Evolutionary conservation across 2,888 invertebrate species (phyloP).

Genomic region (Pristionchus entomophagus): DNA sequence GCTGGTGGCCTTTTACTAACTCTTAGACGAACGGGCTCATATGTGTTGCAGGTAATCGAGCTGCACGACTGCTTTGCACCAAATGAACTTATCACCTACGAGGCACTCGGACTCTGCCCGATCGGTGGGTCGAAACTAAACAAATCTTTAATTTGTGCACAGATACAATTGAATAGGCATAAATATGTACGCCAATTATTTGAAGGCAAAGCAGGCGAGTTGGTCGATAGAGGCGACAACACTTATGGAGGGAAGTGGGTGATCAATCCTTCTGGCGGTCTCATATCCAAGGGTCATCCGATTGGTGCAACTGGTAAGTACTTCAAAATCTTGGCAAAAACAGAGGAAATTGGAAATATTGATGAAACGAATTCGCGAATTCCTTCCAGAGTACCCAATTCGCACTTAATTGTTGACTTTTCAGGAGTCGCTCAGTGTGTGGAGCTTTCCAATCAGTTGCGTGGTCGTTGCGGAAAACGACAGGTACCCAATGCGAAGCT

Average conservation of each 20-base stretch:
- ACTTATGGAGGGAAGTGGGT: slow-evolving; percentile 97
- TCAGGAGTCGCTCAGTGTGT: slow-evolving; percentile 86
- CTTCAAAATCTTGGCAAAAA: too few species aligned
- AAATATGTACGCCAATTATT: slow-evolving; percentile 76
- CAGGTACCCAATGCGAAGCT: slow-evolving; percentile 82
- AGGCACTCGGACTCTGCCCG: slow-evolving; percentile 91
- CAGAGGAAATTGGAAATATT: too few species aligned
- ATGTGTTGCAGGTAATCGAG: slow-evolving; percentile 81
- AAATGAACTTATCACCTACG: slow-evolving; percentile 96
- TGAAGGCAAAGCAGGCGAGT: slow-evolving; percentile 90
- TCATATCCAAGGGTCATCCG: slow-evolving; percentile 98
- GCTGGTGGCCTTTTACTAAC: too few species aligned
- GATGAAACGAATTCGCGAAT: not conserved
- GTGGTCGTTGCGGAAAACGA: slow-evolving; percentile 86
- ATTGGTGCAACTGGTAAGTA: slow-evolving; percentile 89
- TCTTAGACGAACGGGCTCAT: not conserved
- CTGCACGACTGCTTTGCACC: slow-evolving; percentile 98
- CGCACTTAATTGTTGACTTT: too few species aligned
- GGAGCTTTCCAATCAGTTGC: slow-evolving; percentile 90
- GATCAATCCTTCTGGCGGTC: slow-evolving; percentile 97
- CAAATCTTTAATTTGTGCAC: not conserved
- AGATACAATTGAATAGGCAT: not conserved
- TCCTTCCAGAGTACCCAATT: too few species aligned
- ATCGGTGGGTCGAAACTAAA: slow-evolving; percentile 71
- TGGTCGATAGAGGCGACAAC: slow-evolving; percentile 94